These are phyloP conservation scores for Quiscalus mexicanus DNA, from an alignment of 2,113 vertebrate genomes.

Conservation along the genomic window DNA sequence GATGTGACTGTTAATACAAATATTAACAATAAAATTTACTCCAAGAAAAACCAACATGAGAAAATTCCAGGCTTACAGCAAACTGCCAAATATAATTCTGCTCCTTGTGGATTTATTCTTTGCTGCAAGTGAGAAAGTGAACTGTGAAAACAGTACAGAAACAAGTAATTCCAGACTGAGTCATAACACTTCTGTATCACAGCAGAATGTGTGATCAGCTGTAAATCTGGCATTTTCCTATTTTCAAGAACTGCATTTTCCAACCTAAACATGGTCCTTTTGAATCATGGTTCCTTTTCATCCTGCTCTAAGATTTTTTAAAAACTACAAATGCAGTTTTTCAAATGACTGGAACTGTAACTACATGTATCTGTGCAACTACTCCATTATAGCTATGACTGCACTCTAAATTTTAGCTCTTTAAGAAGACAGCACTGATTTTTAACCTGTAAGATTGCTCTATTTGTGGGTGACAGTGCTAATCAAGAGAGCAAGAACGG, in stretches of 20 bases:
- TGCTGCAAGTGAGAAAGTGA: conserved; percentile 14
- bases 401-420: neutral
- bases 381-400: neutral
- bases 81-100: neutral
- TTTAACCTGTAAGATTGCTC: neutral
- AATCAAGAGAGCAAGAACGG: neutral
- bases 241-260: neutral
- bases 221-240: neutral
- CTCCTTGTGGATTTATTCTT: neutral
- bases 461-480: neutral
- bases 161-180: conserved; percentile 4
- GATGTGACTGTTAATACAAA: neutral
- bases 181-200: neutral
- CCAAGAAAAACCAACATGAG: neutral
- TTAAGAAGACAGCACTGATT: neutral
- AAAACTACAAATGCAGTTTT: neutral
- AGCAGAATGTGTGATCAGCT: neutral
- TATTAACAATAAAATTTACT: neutral
- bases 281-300: neutral
- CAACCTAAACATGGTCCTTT: neutral
- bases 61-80: neutral
- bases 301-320: neutral
- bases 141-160: neutral
- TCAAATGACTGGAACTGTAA: neutral
- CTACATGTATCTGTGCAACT: neutral